These are phyloP conservation scores for Rotaria magnacalcarata DNA, from an alignment of 2,888 invertebrate genomes.

Conservation along the genomic window DNA sequence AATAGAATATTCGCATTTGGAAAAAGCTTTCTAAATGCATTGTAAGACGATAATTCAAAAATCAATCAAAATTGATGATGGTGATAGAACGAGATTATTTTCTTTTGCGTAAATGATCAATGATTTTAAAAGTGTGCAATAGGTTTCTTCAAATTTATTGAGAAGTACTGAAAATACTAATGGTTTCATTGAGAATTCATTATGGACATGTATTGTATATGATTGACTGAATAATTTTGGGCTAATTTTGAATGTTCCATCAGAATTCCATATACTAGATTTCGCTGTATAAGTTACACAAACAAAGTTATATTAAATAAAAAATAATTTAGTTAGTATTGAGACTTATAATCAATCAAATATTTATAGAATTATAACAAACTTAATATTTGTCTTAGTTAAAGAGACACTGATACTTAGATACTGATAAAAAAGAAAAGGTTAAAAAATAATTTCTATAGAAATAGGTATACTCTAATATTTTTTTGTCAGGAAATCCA, in stretches of 20 bases:
- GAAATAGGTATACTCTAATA: too few species aligned
- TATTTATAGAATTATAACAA: too few species aligned
- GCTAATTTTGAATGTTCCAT: background rate
- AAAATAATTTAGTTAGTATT: too few species aligned
- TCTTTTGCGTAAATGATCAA: background rate
- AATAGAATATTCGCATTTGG: background rate
- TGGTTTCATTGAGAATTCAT: background rate
- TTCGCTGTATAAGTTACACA: background rate
- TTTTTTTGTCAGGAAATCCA: too few species aligned
- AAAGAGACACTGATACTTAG: too few species aligned
- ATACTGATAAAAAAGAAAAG: too few species aligned
- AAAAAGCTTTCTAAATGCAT: background rate
- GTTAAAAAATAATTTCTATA: too few species aligned
- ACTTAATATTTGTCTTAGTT: too few species aligned
- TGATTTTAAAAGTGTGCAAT: background rate
- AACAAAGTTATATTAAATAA: too few species aligned
- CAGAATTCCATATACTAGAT: background rate
- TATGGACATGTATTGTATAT: too few species aligned
- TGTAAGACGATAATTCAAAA: background rate
- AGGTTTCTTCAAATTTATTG: background rate
- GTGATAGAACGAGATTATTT: background rate
- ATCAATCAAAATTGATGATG: background rate
- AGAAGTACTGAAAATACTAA: background rate
- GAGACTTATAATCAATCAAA: too few species aligned
- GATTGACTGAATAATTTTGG: too few species aligned